These are phyloP conservation scores for Fregetta grallaria DNA, from an alignment of 2,113 vertebrate species.

Conservation along the genomic window DNA sequence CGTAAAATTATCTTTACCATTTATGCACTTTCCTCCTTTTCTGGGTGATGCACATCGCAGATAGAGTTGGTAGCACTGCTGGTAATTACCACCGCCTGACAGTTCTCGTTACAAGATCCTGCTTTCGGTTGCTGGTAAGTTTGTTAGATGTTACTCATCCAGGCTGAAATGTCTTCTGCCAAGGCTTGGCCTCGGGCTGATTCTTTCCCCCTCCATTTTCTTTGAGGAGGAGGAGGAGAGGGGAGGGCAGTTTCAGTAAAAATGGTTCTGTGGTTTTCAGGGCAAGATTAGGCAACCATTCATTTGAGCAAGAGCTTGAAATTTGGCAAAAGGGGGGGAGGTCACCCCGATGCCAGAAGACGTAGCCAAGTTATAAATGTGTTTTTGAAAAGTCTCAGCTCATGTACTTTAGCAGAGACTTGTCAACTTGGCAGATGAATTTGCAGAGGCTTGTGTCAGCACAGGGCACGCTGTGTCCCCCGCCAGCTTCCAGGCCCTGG, in stretches of 20 bases:
- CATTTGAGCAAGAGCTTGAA: constrained; percentile 48
- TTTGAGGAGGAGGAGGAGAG: background rate
- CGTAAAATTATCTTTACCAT: background rate
- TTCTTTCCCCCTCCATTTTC: constrained; percentile 34
- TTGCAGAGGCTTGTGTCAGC: background rate
- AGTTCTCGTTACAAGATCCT: background rate
- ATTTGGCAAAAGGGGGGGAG: background rate
- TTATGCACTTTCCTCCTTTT: background rate
- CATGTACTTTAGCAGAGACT: background rate
- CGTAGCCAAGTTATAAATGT: background rate
- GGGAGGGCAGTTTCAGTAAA: constrained; percentile 42
- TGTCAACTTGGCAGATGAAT: background rate
- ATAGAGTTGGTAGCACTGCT: background rate
- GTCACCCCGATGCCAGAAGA: background rate
- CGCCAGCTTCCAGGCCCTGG: background rate
- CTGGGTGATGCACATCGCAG: background rate
- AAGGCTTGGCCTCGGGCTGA: background rate
- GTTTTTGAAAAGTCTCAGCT: constrained; percentile 4
- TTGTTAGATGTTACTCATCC: constrained; percentile 26
- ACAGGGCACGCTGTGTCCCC: background rate
- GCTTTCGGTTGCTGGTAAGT: background rate
- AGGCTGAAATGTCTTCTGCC: constrained; percentile 7
- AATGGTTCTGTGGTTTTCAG: constrained; percentile 38
- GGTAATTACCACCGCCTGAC: background rate
- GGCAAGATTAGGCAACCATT: constrained; percentile 50